Evolutionary conservation across 2,888 invertebrate genomes (phyloP).

Genomic region (Drosophila meridionalis): DNA sequence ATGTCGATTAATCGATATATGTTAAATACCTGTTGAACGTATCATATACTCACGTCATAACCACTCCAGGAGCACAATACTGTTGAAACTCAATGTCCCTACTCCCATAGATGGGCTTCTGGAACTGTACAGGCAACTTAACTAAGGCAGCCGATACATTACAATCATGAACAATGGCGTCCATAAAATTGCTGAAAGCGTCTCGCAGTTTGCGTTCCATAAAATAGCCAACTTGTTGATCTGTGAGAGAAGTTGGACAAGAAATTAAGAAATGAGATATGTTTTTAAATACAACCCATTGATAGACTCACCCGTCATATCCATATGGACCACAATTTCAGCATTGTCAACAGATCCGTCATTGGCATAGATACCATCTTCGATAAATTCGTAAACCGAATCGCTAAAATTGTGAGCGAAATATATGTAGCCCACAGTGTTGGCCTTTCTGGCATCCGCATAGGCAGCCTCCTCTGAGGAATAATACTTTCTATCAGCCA

Average conservation of each 20-base stretch:
- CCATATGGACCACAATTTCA: slow-evolving; percentile 89
- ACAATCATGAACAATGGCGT: slow-evolving; percentile 88
- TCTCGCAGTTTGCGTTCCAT: slow-evolving; percentile 89
- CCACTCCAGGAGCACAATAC: slow-evolving; percentile 94
- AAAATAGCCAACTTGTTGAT: slow-evolving; percentile 92
- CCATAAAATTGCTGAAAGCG: slow-evolving; percentile 89
- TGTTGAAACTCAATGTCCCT: slow-evolving; percentile 89
- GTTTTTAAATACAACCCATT: neutral
- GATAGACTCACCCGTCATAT: slow-evolving; percentile 88
- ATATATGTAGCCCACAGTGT: slow-evolving; percentile 88
- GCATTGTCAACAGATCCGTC: slow-evolving; percentile 87
- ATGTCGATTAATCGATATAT: neutral
- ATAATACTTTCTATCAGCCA: slow-evolving; percentile 86
- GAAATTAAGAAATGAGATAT: neutral
- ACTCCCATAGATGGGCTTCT: slow-evolving; percentile 89
- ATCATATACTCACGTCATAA: slow-evolving; percentile 89
- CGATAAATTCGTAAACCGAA: slow-evolving; percentile 87
- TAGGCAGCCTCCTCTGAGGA: slow-evolving; percentile 85
- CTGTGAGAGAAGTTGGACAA: slow-evolving; percentile 84
- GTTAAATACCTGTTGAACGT: neutral
- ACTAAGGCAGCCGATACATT: slow-evolving; percentile 87
- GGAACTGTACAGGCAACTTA: slow-evolving; percentile 88
- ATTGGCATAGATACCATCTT: slow-evolving; percentile 87
- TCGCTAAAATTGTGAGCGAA: slow-evolving; percentile 91
- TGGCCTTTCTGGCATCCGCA: slow-evolving; percentile 86